A percentile compares a stretch with the other conserved stretches of the same genome.
phyloP scores from a whole-genome alignment of 64 coral and sea anemone genomes.

The Montipora capricornis region DNA sequence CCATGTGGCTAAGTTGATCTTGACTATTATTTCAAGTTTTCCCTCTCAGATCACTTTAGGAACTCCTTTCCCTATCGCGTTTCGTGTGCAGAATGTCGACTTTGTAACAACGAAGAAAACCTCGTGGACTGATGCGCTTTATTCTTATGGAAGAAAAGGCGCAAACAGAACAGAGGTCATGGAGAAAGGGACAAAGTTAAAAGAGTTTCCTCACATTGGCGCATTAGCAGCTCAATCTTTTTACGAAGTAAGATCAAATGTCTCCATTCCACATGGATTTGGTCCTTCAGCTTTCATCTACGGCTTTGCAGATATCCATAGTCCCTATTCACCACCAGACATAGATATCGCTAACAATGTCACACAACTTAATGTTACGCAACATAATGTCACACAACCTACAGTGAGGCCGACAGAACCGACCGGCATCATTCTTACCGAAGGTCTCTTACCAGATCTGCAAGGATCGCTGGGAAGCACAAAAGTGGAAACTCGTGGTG shows the following conservation, averaged over 20 bases:
- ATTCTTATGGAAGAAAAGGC: slow-evolving; percentile 44
- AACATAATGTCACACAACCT: neutral
- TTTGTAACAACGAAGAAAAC: slow-evolving; percentile 41
- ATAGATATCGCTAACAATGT: neutral
- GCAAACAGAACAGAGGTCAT: slow-evolving; percentile 55
- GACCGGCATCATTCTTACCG: slow-evolving; percentile 20
- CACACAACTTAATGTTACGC: too few species aligned
- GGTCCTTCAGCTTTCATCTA: slow-evolving; percentile 57
- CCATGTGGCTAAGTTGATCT: slow-evolving; percentile 11
- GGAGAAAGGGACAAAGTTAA: slow-evolving; percentile 43
- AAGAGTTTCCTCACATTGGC: slow-evolving; percentile 51
- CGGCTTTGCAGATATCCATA: slow-evolving; percentile 69
- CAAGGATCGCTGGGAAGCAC: slow-evolving; percentile 46
- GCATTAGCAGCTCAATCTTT: slow-evolving; percentile 43
- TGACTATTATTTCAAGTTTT: slow-evolving; percentile 46
- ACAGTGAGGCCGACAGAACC: slow-evolving; percentile 31
- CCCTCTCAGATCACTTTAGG: slow-evolving; percentile 51
- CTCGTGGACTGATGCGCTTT: slow-evolving; percentile 82
- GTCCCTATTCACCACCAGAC: neutral
- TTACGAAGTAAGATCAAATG: slow-evolving; percentile 44
- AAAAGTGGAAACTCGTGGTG: slow-evolving; percentile 62
- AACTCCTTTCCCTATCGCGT: slow-evolving; percentile 56
- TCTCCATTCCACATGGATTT: slow-evolving; percentile 60
- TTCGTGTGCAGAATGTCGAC: slow-evolving; percentile 66
- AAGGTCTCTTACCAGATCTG: slow-evolving; percentile 77